Base-by-base conservation (phyloP, 2,113 vertebrate genomes). In the Serilophus lunatus region DNA sequence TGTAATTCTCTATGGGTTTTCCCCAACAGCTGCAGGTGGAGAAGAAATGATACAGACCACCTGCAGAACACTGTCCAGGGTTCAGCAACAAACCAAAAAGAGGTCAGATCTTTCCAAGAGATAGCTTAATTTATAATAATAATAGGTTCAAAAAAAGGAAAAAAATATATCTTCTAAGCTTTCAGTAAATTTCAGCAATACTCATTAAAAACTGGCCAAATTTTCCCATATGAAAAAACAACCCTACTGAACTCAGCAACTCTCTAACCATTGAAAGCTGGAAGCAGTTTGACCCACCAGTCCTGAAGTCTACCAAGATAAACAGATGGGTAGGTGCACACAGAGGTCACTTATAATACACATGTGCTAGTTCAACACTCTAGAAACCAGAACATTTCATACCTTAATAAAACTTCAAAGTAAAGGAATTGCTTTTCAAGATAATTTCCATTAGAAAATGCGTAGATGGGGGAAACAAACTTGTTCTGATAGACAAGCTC, bases 391-490 rank as follows among this genome's bases (percentile, higher is more conserved):
- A 91, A 69, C 25, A 59, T 57, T 82, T 96, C 85, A 69, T 57
- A 93, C 25, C 31, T 82, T 79, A 90, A 75, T 42, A 85, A 82
- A 92, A 89, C 40, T 94, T 90, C 66, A 70, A 87, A 94, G 74
- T 42, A 77, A 92, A 26, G 10, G 29, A 82, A 93, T 44, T 10
- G 36, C 25, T 83, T 79, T 74, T 45, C 75, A 88, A 88, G 40
- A 77, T 86, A 77, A 76, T 64, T 75, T 90, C 44, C 36, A 79
- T 82, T 22, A 87, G 50, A 63, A 76, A 96, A 45, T 45, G 42
- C 82, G 77, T 51, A 66, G 35, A 70, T 50, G 8, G 11, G 26
- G 24, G 19, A 88, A 81, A 77, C 26, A 91, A 94, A 72, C 54
- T 64, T 33, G 15, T n/a, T 86, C 44, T 88, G 54, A 92, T 16